Percentiles rank a stretch among this genome's conserved stretches.
Conservation (phyloP, 2,797 vertebrate genomes). For the Botia kubotai region DNA sequence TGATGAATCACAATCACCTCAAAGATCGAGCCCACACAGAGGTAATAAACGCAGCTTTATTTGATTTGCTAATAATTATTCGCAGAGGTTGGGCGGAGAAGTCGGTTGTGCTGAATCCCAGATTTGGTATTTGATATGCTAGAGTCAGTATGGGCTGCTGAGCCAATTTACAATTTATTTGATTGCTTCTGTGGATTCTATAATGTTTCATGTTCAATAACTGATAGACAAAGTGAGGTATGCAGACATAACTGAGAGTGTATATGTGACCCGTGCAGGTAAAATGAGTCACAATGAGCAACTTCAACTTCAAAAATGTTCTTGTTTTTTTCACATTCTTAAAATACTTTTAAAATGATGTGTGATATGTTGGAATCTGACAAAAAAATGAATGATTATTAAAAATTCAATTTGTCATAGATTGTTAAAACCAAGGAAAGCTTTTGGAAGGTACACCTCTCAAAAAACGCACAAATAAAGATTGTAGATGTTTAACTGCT, state of each 20-base stretch:
- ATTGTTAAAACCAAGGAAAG: no score
- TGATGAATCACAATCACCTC: conserved; percentile 6
- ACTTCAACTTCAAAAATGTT: no score
- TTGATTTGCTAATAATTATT: conserved; percentile 28
- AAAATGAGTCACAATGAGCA: no score
- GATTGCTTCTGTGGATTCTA: conserved; percentile 5
- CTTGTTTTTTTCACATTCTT: no score
- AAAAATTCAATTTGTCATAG: no score
- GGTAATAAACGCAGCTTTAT: conserved; percentile 8
- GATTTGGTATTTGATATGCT: conserved; percentile 9
- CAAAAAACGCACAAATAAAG: no score
- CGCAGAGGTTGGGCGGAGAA: not conserved
- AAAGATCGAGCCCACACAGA: not conserved
- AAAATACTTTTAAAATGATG: no score
- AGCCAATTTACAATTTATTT: conserved; percentile 11
- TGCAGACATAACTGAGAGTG: not conserved
- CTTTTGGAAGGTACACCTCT: no score
- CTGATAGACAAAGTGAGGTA: conserved; percentile 10
- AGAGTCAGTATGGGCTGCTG: not conserved
- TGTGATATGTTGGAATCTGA: no score
- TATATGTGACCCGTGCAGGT: no score
- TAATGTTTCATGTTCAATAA: not conserved
- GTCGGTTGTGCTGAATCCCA: conserved; percentile 25
- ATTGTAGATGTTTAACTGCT: no score
- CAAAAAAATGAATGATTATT: no score